These are phyloP conservation scores for Hirtodrosophila histrioides DNA, from an alignment of 2,888 invertebrate species.

Conservation along the genomic window DNA sequence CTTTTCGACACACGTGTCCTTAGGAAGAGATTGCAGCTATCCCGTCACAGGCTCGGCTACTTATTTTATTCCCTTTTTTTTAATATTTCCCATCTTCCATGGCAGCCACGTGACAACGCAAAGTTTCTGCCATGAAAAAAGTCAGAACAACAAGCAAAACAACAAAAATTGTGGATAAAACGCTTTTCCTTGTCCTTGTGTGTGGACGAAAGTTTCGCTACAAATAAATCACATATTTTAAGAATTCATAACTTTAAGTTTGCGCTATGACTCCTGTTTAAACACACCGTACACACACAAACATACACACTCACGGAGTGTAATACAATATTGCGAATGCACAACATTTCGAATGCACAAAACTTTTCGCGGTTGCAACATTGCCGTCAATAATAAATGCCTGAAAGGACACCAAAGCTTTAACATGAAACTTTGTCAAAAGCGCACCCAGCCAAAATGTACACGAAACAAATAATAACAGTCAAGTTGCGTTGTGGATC, in stretches of 20 bases:
- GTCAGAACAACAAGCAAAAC: slow-evolving; percentile 15
- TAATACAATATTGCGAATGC: slow-evolving; percentile 54
- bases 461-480: not conserved
- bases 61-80: slow-evolving; percentile 41
- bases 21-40: slow-evolving; percentile 32
- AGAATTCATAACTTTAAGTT: slow-evolving; percentile 78
- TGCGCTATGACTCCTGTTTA: slow-evolving; percentile 71
- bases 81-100: slow-evolving; percentile 57
- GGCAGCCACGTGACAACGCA: slow-evolving; percentile 67
- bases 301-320: slow-evolving; percentile 16
- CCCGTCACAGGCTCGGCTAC: slow-evolving; percentile 35
- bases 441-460: slow-evolving; percentile 3
- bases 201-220: slow-evolving; percentile 42
- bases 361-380: slow-evolving; percentile 56
- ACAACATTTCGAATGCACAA: slow-evolving; percentile 49
- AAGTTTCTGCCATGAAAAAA: slow-evolving; percentile 42
- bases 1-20: slow-evolving; percentile 50
- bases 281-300: slow-evolving; percentile 16
- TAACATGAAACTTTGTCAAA: slow-evolving; percentile 28
- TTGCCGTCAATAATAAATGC: slow-evolving; percentile 61
- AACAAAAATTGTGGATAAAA: slow-evolving; percentile 23
- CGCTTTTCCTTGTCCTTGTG: slow-evolving; percentile 31
- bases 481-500: too few species aligned
- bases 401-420: slow-evolving; percentile 19
- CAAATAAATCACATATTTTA: slow-evolving; percentile 78